Base-by-base conservation (phyloP, 1,140 invertebrate genomes). In the Drosophila mayri region DNA sequence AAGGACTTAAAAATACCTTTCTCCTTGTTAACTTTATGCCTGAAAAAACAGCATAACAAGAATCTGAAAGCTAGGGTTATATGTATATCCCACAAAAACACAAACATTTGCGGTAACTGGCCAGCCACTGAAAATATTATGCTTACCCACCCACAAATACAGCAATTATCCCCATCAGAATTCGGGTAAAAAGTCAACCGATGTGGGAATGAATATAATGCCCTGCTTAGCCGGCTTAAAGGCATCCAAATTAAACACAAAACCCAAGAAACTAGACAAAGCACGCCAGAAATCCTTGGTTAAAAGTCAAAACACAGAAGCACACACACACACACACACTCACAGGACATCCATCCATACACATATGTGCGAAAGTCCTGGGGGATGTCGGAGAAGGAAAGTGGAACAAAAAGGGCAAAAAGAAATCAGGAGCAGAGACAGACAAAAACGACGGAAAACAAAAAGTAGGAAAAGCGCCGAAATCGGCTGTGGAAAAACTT, bases 401-500 rank as follows among this genome's bases (percentile, higher is more conserved):
- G 9, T 14, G 37, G n/a, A 30, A n/a, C 37, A 65, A 47, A 25
- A 47, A 25, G 22, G 44, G 8, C 46, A 47, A 28, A 4, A 25
- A n/a, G 35, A 38, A 55, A 55, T 55, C 35, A 37, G 52, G 4
- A 16, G 44, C 25, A 30, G 18, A 18, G n/a, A 20, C 20, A 16
- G 22, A 16, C 65, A 63, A 43, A 67, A 62, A 28, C 10, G 38
- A 25, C 32, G 46, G 41, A 70, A 74, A 66, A 65, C 50, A 71
- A 83, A 76, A 83, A 78, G 46, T 9, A 57, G 41, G 67, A 40
- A 58, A 63, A 76, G 47, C 28, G 30, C 25, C 58, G 59, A 63
- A 66, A 76, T 46, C 47, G 41, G 54, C n/a, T 12, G 38, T 22
- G 18, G 44, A 67, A 81, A 73, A 86, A 86, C 57, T 74, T 86